A percentile compares a stretch with the other conserved stretches of the same genome.
Conservation (phyloP, 2,888 invertebrate genomes). For the Leptinotarsa peninsularis region DNA sequence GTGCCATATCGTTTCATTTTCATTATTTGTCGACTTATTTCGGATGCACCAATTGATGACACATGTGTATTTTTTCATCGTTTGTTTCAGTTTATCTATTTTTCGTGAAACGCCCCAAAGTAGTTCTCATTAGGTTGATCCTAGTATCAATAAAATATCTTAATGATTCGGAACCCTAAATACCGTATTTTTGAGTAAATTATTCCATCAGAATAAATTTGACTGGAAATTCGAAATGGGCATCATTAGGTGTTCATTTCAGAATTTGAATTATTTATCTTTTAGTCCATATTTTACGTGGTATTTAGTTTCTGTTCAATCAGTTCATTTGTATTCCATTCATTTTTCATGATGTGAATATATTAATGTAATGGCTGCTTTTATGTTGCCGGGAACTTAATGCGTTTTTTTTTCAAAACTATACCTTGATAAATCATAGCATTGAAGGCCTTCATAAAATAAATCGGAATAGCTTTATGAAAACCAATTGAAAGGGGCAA, state of each 20-base stretch:
- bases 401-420: not conserved
- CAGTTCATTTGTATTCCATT: not conserved
- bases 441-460: not conserved
- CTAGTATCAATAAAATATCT: not conserved
- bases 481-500: too few species aligned
- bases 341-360: not conserved
- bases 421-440: too few species aligned
- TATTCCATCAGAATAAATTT: conserved; percentile 4
- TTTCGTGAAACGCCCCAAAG: not conserved
- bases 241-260: not conserved
- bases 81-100: not conserved
- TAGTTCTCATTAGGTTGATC: not conserved
- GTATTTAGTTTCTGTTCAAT: not conserved
- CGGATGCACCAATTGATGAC: too few species aligned
- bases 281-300: not conserved
- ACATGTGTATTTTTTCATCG: not conserved
- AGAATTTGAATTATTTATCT: conserved; percentile 4
- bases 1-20: too few species aligned
- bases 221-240: conserved; percentile 5
- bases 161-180: not conserved
- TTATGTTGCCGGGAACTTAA: not conserved
- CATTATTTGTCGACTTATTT: too few species aligned
- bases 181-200: conserved; percentile 4
- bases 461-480: not conserved
- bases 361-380: not conserved